Percentiles rank a stretch among this genome's conserved stretches.
Evolutionary conservation across 2,888 invertebrate genomes (phyloP).

Genomic region (Eretmocerus hayati): DNA sequence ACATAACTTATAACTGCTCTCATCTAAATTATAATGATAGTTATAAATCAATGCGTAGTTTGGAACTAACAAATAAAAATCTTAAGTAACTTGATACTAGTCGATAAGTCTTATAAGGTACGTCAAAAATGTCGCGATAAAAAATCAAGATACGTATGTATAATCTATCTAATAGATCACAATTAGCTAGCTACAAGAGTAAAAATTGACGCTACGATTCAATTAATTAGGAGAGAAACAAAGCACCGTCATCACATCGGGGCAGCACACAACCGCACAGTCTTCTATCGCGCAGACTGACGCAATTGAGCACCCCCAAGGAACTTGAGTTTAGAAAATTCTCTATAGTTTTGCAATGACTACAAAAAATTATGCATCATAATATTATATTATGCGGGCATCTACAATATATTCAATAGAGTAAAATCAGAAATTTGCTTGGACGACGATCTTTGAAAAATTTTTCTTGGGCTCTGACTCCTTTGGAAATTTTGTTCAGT

Average conservation of each 20-base stretch:
- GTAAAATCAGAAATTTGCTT: constrained; percentile 16
- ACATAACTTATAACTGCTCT: constrained; percentile 31
- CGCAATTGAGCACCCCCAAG: too few relatives aligned
- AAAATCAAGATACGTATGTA: constrained; percentile 14
- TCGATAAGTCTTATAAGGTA: constrained; percentile 24
- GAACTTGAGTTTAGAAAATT: constrained; percentile 43
- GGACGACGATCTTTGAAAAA: constrained; percentile 21
- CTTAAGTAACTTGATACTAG: constrained; percentile 34
- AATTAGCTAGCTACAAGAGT: constrained; percentile 1
- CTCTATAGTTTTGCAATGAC: constrained; percentile 21
- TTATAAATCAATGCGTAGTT: constrained; percentile 28
- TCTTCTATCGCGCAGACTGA: too few relatives aligned
- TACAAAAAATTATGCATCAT: too few relatives aligned
- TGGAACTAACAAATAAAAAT: constrained; percentile 38
- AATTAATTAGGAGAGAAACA: constrained; percentile 37
- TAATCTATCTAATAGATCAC: constrained; percentile 19
- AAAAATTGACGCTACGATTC: constrained; percentile 9
- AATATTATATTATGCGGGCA: constrained; percentile 24
- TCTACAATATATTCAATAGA: too few relatives aligned
- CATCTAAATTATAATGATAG: constrained; percentile 24
- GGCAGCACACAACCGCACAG: constrained; percentile 31
- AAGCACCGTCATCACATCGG: constrained; percentile 46
- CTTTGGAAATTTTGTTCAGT: too few relatives aligned
- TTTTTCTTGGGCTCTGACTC: too few relatives aligned
- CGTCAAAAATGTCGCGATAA: constrained; percentile 15